Conservation (phyloP, 2,113 vertebrate genomes). For the Sturnira hondurensis region DNA sequence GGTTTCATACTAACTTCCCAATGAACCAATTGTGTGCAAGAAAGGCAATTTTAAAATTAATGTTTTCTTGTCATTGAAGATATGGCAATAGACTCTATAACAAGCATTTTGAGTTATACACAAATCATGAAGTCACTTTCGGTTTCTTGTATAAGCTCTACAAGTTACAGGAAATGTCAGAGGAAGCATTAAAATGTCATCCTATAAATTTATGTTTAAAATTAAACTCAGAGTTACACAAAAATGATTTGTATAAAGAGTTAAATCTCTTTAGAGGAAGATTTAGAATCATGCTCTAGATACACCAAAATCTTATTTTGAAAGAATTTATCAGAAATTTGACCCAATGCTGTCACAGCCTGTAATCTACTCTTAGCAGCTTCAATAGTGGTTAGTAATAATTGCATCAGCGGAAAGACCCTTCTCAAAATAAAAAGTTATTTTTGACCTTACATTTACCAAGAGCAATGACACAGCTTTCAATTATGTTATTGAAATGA, state of each 20-base stretch:
- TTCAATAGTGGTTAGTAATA: not conserved
- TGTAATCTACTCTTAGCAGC: not conserved
- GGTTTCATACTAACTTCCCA: constrained; percentile 34
- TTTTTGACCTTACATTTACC: constrained; percentile 21
- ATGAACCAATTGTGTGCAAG: constrained; percentile 29
- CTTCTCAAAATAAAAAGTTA: constrained; percentile 13
- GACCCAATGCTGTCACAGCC: not conserved
- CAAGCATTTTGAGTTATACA: constrained; percentile 34
- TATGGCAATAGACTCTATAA: not conserved
- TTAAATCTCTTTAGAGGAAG: constrained; percentile 47
- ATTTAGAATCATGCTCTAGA: constrained; percentile 17
- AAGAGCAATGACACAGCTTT: not conserved
- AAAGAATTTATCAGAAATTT: constrained; percentile 53
- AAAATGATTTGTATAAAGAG: constrained; percentile 46
- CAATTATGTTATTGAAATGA: constrained; percentile 26
- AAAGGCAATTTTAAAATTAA: constrained; percentile 22
- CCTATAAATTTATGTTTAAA: constrained; percentile 50
- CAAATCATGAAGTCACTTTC: constrained; percentile 35
- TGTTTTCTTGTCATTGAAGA: constrained; percentile 15
- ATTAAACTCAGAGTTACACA: constrained; percentile 50
- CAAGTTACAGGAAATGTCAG: constrained; percentile 52
- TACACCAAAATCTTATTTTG: constrained; percentile 36
- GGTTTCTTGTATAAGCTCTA: constrained; percentile 28
- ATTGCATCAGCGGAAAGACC: not conserved
- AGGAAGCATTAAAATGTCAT: constrained; percentile 51